phyloP scores from a whole-genome alignment of 2,888 invertebrate genomes.

The Ischnura elegans region DNA sequence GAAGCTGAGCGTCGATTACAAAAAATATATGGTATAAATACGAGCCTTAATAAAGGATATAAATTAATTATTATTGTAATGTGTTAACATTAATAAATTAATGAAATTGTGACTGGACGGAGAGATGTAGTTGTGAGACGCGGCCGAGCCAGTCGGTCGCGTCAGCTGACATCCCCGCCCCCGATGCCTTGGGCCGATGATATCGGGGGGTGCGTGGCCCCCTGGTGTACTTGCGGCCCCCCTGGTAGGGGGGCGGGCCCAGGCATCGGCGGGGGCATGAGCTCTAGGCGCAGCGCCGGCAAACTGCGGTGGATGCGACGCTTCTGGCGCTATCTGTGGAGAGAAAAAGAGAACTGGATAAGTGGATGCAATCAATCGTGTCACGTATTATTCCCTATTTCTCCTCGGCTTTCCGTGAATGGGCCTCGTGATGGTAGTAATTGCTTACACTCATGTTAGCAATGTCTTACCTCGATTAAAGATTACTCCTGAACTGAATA shows the following conservation, averaged over 20 bases:
- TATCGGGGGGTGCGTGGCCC: neutral
- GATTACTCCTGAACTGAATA: too few species aligned
- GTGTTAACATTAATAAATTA: slow-evolving; percentile 9
- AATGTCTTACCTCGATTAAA: too few species aligned
- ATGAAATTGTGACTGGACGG: slow-evolving; percentile 44
- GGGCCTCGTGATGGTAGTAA: too few species aligned
- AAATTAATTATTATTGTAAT: slow-evolving; percentile 57
- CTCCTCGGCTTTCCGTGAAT: too few species aligned
- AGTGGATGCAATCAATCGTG: too few species aligned
- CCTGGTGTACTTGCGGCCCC: too few species aligned
- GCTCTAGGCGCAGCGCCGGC: too few species aligned
- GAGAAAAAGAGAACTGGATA: too few species aligned
- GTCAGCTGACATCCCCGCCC: neutral
- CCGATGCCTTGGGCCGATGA: neutral
- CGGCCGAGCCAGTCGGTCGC: neutral
- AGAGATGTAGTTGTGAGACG: slow-evolving; percentile 23
- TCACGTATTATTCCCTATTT: too few species aligned
- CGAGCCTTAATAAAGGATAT: slow-evolving; percentile 44
- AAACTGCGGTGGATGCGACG: too few species aligned
- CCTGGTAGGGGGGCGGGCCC: neutral
- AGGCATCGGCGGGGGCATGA: neutral
- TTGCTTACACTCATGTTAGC: too few species aligned
- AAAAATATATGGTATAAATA: slow-evolving; percentile 60
- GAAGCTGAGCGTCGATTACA: slow-evolving; percentile 56
- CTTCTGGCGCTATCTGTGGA: too few species aligned